A percentile compares a stretch with the other conserved stretches of the same genome.
Evolutionary conservation across 2,797 vertebrate genomes (phyloP).

Genomic region (Melanitta fusca): DNA sequence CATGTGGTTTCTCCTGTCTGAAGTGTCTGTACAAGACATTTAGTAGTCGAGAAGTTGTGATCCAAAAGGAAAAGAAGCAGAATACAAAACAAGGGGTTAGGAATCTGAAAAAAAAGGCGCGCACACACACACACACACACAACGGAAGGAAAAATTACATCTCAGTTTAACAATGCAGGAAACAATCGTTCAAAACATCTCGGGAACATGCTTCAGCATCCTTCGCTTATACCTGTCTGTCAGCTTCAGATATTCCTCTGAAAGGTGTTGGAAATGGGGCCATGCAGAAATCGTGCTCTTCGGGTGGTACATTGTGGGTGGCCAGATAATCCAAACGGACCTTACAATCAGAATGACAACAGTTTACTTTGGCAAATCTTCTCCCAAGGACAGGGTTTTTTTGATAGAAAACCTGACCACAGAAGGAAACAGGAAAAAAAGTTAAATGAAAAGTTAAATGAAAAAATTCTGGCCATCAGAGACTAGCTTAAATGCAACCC

Average conservation of each 20-base stretch:
- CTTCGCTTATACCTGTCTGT: neutral
- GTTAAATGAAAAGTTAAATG: neutral
- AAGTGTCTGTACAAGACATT: neutral
- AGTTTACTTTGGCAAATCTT: neutral
- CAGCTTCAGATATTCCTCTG: neutral
- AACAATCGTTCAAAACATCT: neutral
- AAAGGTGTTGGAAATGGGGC: neutral
- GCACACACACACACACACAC: neutral
- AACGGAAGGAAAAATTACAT: neutral
- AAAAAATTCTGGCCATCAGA: neutral
- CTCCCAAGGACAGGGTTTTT: neutral
- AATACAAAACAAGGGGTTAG: neutral
- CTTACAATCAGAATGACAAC: neutral
- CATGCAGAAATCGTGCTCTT: neutral
- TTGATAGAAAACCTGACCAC: neutral
- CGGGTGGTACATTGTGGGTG: neutral
- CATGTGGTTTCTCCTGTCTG: neutral
- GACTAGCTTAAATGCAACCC: neutral
- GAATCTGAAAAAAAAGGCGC: neutral
- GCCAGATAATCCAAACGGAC: neutral
- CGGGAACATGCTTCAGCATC: neutral
- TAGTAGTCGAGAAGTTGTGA: neutral
- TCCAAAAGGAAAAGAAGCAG: neutral
- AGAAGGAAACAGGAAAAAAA: neutral
- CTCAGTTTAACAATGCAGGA: neutral